These are phyloP conservation scores for Prosapia bicincta DNA, from an alignment of 2,888 invertebrate species.

Conservation along the genomic window DNA sequence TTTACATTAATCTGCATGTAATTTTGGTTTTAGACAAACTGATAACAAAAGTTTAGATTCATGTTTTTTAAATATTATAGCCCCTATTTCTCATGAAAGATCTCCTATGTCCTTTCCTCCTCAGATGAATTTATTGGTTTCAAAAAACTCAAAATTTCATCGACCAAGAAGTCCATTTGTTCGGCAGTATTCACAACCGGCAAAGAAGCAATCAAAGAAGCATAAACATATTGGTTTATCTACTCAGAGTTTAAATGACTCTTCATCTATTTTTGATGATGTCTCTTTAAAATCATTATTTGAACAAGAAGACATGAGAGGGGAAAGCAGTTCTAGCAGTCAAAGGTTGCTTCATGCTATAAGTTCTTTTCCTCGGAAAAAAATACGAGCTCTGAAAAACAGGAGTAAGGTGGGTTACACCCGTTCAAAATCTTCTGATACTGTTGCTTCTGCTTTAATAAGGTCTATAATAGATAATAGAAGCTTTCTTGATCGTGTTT, in stretches of 20 bases:
- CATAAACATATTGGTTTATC: constrained; percentile 7
- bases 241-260: constrained; percentile 20
- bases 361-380: constrained; percentile 26
- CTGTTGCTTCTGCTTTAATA: constrained; percentile 28
- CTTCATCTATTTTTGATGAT: constrained; percentile 18
- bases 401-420: constrained; percentile 3
- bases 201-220: constrained; percentile 1
- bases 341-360: constrained; percentile 32
- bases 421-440: constrained; percentile 28
- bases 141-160: background rate
- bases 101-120: background rate
- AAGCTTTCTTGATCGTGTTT: constrained; percentile 30
- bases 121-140: constrained; percentile 4
- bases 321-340: constrained; percentile 50
- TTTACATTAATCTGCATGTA: background rate
- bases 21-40: background rate
- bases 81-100: background rate
- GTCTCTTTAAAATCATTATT: constrained; percentile 40
- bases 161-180: constrained; percentile 4
- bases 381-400: constrained; percentile 13
- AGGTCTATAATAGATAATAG: constrained; percentile 31
- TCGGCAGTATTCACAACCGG: constrained; percentile 8
- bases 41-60: constrained; percentile 3
- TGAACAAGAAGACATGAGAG: constrained; percentile 58
- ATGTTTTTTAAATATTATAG: constrained; percentile 9